Conservation (phyloP, 2,888 invertebrate genomes). For the Acleris emargana region DNA sequence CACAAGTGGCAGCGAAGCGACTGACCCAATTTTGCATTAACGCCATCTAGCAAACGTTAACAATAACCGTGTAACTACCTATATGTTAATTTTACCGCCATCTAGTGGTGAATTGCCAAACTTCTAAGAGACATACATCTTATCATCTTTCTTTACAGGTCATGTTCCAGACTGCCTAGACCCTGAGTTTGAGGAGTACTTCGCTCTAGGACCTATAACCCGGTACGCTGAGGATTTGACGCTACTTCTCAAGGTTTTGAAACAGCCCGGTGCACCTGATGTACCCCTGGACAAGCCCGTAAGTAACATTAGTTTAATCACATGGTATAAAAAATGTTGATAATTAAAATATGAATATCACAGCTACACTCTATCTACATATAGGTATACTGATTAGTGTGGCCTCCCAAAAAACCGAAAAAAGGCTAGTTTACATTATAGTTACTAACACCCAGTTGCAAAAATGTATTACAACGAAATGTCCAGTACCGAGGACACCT, state of each 20-base stretch:
- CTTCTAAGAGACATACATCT: not conserved
- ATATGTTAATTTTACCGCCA: conserved; percentile 12
- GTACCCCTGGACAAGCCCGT: conserved; percentile 75
- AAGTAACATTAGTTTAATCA: conserved; percentile 37
- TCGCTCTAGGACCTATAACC: conserved; percentile 93
- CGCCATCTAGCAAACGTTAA: conserved; percentile 8
- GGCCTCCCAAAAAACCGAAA: too few relatives aligned
- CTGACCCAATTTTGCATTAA: not conserved
- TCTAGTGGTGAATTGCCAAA: conserved; percentile 14
- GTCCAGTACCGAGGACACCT: too few relatives aligned
- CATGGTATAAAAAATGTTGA: too few relatives aligned
- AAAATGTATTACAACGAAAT: too few relatives aligned
- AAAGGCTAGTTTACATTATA: too few relatives aligned
- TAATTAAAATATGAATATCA: too few relatives aligned
- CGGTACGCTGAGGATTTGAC: conserved; percentile 93
- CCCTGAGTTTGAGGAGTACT: conserved; percentile 86
- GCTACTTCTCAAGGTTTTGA: conserved; percentile 88
- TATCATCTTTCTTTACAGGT: conserved; percentile 57
- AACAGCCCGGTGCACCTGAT: conserved; percentile 73
- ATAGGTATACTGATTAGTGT: too few relatives aligned
- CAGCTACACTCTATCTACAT: too few relatives aligned
- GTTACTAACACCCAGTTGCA: too few relatives aligned
- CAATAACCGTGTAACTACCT: not conserved
- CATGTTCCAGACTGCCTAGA: conserved; percentile 87
- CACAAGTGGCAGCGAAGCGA: not conserved